phyloP scores from a whole-genome alignment of 1,140 invertebrate genomes.

The Saccostrea cuccullata region DNA sequence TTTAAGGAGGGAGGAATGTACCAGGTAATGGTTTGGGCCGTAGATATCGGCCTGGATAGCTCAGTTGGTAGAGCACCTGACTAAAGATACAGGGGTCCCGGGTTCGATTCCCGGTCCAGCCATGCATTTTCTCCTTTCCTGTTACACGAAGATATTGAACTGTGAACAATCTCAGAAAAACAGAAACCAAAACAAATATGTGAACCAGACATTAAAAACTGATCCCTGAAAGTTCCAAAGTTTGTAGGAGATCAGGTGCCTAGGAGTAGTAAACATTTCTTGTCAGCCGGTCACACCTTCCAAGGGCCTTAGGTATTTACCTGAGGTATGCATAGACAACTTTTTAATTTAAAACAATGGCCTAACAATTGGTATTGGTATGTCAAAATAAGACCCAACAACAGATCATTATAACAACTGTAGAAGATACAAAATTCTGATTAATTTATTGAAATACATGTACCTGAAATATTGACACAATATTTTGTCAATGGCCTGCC shows the following conservation, averaged over 20 bases:
- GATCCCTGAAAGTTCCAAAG: background rate
- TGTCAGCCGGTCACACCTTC: background rate
- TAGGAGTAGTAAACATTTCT: background rate
- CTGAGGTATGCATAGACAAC: background rate
- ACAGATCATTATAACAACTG: background rate
- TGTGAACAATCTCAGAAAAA: background rate
- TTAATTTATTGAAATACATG: too few relatives aligned
- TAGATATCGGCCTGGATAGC: too few relatives aligned
- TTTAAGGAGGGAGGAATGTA: too few relatives aligned
- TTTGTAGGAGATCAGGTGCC: background rate
- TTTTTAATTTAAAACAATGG: background rate
- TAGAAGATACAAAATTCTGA: background rate
- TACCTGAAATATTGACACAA: too few relatives aligned
- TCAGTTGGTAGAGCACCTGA: too few relatives aligned
- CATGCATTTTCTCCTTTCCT: too few relatives aligned
- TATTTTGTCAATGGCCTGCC: too few relatives aligned
- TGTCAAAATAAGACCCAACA: background rate
- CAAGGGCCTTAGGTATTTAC: background rate
- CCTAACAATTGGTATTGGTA: background rate
- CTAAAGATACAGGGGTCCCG: too few relatives aligned
- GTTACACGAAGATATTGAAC: too few relatives aligned
- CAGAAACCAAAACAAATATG: background rate
- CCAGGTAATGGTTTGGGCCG: too few relatives aligned
- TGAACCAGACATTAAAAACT: background rate
- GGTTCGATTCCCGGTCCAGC: too few relatives aligned